Conservation (phyloP, 92 coral and sea anemone species). For the Bergia puertoricense region DNA sequence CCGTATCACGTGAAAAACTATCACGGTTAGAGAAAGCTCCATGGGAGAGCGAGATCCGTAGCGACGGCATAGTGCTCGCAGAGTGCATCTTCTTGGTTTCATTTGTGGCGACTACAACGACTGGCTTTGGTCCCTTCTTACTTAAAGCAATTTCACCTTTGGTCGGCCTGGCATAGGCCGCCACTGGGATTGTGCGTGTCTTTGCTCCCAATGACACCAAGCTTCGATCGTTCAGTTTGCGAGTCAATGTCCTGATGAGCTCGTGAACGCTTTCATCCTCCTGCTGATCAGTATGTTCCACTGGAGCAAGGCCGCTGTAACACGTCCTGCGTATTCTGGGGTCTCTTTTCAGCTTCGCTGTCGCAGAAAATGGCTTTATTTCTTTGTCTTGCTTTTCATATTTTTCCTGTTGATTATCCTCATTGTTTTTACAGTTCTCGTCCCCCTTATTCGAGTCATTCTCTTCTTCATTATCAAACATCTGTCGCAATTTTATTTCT, state of each 20-base stretch:
- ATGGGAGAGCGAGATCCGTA: background rate
- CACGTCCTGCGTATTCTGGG: background rate
- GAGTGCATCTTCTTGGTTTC: background rate
- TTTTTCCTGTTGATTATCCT: background rate
- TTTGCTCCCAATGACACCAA: slow-evolving; percentile 34
- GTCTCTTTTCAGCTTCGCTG: background rate
- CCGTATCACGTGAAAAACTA: slow-evolving; percentile 18
- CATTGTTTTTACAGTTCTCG: background rate
- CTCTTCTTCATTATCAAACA: background rate
- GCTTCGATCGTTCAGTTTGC: slow-evolving; percentile 52
- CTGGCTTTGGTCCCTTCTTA: slow-evolving; percentile 58
- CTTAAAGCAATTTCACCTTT: slow-evolving; percentile 77
- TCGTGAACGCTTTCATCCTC: slow-evolving; percentile 19
- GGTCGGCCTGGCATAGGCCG: slow-evolving; percentile 74
- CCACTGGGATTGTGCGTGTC: slow-evolving; percentile 44
- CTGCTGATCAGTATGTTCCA: background rate
- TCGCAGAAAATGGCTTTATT: background rate
- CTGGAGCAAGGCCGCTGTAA: slow-evolving; percentile 4
- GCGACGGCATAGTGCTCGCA: background rate
- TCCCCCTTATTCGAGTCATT: background rate
- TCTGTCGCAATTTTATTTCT: background rate
- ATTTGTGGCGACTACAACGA: background rate
- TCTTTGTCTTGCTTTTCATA: background rate
- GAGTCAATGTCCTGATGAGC: slow-evolving; percentile 58
- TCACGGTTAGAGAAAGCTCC: background rate